These are phyloP conservation scores for Ctenochaetus hawaiiensis DNA, from an alignment of 2,797 vertebrate genomes.

Conservation along the genomic window DNA sequence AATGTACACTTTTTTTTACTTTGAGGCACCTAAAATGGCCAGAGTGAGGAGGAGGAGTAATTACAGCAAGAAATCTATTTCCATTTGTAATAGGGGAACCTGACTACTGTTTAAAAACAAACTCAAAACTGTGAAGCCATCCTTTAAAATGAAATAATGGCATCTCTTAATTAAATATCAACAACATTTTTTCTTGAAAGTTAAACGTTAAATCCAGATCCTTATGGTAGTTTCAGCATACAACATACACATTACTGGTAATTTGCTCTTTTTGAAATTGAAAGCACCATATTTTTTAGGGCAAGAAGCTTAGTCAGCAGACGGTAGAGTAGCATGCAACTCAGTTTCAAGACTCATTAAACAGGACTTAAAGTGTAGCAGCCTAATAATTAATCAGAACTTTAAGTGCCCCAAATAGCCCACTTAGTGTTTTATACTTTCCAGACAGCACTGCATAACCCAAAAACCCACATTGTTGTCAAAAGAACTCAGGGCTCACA, in stretches of 20 bases:
- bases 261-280: too few relatives aligned
- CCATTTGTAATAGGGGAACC: too few relatives aligned
- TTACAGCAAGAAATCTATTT: too few relatives aligned
- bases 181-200: neutral
- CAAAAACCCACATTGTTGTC: constrained; percentile 53
- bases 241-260: neutral
- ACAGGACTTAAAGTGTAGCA: neutral
- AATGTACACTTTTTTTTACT: too few relatives aligned
- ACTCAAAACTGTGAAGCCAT: neutral
- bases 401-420: constrained; percentile 34
- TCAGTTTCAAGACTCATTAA: constrained; percentile 11
- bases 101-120: too few relatives aligned
- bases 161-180: neutral
- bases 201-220: neutral
- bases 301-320: constrained; percentile 10
- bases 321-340: neutral
- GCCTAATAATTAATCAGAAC: constrained; percentile 41
- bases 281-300: neutral
- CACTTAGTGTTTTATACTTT: constrained; percentile 32
- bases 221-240: neutral
- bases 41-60: too few relatives aligned
- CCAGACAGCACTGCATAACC: constrained; percentile 34
- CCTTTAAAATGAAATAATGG: neutral
- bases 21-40: too few relatives aligned
- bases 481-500: neutral